Conservation (phyloP, 2,888 invertebrate species). For the Heliconius ethilla region DNA sequence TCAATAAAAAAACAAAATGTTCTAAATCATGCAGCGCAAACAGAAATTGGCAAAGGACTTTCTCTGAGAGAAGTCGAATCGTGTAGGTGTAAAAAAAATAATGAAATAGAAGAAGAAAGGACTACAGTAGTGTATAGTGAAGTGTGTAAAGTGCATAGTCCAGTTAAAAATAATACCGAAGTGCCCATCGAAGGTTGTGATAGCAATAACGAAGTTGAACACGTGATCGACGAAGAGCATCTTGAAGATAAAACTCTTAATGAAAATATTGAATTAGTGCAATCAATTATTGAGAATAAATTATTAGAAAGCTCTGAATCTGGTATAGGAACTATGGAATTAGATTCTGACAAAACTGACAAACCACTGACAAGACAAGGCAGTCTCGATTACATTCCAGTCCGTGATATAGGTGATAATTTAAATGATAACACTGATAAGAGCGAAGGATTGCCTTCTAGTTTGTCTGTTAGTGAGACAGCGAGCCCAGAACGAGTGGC, state of each 20-base stretch:
- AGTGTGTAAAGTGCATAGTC: slow-evolving; percentile 84
- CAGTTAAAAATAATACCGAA: slow-evolving; percentile 65
- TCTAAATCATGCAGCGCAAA: slow-evolving; percentile 75
- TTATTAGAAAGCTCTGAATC: slow-evolving; percentile 70
- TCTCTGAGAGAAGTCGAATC: slow-evolving; percentile 72
- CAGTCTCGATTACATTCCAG: slow-evolving; percentile 78
- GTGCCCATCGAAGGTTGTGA: slow-evolving; percentile 67
- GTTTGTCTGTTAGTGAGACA: slow-evolving; percentile 75
- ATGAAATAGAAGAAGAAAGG: slow-evolving; percentile 55
- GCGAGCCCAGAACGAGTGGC: slow-evolving; percentile 75
- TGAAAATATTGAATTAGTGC: slow-evolving; percentile 60
- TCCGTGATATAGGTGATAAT: slow-evolving; percentile 74
- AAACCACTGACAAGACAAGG: slow-evolving; percentile 71
- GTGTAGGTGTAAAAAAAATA: slow-evolving; percentile 62
- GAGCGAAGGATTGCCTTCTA: slow-evolving; percentile 77
- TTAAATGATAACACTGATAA: slow-evolving; percentile 75
- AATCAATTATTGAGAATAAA: slow-evolving; percentile 66
- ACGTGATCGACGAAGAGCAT: slow-evolving; percentile 63
- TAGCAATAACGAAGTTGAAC: slow-evolving; percentile 59
- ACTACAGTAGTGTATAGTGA: slow-evolving; percentile 83
- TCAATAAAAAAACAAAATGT: slow-evolving; percentile 58
- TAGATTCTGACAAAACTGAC: slow-evolving; percentile 63
- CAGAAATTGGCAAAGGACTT: slow-evolving; percentile 73
- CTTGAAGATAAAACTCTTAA: slow-evolving; percentile 53
- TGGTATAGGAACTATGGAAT: slow-evolving; percentile 63